A percentile compares a stretch with the other conserved stretches of the same genome.
Evolutionary conservation across 1,140 invertebrate species (phyloP).

Genomic region (Drosophila tropicalis): DNA sequence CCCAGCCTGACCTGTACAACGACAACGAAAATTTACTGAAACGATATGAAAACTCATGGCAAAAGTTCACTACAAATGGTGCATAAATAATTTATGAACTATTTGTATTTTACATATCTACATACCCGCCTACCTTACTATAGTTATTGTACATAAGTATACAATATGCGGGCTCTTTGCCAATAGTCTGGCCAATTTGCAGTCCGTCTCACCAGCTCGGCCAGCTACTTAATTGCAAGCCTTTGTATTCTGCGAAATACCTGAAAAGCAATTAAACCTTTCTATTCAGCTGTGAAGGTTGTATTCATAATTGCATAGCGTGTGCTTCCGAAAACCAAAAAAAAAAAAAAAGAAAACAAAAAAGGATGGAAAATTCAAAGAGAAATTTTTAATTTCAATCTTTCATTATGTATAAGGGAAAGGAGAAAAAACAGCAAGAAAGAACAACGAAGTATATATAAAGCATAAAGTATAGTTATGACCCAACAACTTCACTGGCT

Average conservation of each 20-base stretch:
- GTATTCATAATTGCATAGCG: slow-evolving; percentile 63
- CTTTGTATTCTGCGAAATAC: slow-evolving; percentile 57
- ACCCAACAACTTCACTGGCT: slow-evolving; percentile 26
- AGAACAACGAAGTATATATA: neutral
- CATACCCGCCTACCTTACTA: neutral
- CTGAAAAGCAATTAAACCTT: slow-evolving; percentile 72
- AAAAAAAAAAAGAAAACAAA: neutral
- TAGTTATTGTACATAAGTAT: neutral
- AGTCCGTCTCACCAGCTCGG: slow-evolving; percentile 23
- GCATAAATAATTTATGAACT: slow-evolving; percentile 44
- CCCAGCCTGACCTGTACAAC: slow-evolving; percentile 22
- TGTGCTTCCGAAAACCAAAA: slow-evolving; percentile 4
- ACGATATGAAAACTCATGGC: slow-evolving; percentile 16
- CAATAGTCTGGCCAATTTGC: slow-evolving; percentile 35
- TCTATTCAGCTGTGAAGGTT: slow-evolving; percentile 62
- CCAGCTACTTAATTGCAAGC: slow-evolving; percentile 58
- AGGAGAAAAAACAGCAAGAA: slow-evolving; percentile 2
- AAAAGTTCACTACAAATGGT: slow-evolving; percentile 17
- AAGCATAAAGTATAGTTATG: slow-evolving; percentile 32
- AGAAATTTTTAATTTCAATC: slow-evolving; percentile 67
- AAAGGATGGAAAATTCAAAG: slow-evolving; percentile 23
- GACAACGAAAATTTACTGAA: slow-evolving; percentile 48
- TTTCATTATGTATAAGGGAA: slow-evolving; percentile 54
- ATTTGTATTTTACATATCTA: slow-evolving; percentile 15
- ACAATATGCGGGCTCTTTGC: slow-evolving; percentile 21